Evolutionary conservation across 2,888 invertebrate genomes (phyloP).

Genomic region (Chrysolina americana): DNA sequence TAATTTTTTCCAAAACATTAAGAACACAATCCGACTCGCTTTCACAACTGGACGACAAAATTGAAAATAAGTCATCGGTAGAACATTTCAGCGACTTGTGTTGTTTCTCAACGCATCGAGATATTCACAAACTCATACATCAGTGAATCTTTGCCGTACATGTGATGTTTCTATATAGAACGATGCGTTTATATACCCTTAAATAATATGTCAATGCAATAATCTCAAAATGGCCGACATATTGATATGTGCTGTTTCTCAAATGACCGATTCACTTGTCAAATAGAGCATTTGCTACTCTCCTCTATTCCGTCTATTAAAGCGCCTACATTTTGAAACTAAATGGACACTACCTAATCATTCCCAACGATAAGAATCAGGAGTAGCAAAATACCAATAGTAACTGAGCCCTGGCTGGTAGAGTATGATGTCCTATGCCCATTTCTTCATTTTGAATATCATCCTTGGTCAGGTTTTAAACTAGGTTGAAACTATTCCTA

Average conservation of each 20-base stretch:
- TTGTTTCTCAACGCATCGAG: too few species aligned
- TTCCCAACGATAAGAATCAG: constrained; percentile 29
- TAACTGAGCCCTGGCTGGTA: constrained; percentile 10
- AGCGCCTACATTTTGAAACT: constrained; percentile 13
- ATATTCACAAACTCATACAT: too few species aligned
- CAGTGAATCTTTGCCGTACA: too few species aligned
- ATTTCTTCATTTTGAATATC: constrained; percentile 6
- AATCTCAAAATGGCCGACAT: background rate
- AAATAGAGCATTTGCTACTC: constrained; percentile 30
- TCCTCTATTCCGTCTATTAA: constrained; percentile 23
- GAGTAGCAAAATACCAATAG: constrained; percentile 25
- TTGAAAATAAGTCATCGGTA: too few species aligned
- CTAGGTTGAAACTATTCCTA: constrained; percentile 19
- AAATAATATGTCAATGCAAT: too few species aligned
- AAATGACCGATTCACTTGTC: background rate
- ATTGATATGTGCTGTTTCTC: background rate
- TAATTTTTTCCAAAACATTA: too few species aligned
- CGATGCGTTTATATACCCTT: too few species aligned
- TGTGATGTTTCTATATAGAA: too few species aligned
- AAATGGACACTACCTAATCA: background rate
- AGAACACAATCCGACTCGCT: too few species aligned
- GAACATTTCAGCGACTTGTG: too few species aligned
- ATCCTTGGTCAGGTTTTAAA: constrained; percentile 19
- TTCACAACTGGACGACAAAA: too few species aligned
- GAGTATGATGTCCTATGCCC: constrained; percentile 1